Conservation (phyloP, 2,888 invertebrate genomes). For the Ennomos fuscantarius region DNA sequence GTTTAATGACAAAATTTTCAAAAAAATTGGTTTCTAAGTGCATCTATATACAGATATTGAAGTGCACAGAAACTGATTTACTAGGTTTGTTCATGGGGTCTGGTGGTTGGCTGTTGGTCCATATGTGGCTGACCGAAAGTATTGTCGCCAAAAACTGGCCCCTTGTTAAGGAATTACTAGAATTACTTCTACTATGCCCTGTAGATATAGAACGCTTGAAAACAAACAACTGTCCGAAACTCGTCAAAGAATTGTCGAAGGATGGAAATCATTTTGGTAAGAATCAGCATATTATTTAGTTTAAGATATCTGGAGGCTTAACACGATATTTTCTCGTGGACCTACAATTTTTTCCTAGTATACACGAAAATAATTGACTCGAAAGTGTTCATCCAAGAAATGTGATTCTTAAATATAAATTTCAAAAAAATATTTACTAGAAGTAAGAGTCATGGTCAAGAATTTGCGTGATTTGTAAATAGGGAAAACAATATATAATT, state of each 20-base stretch:
- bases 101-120: conserved; percentile 96
- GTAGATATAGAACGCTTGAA: conserved; percentile 96
- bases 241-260: conserved; percentile 94
- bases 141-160: conserved; percentile 94
- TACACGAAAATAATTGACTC: too few species aligned
- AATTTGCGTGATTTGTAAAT: too few species aligned
- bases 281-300: conserved; percentile 47
- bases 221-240: conserved; percentile 95
- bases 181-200: conserved; percentile 93
- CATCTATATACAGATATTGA: conserved; percentile 96
- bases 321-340: too few species aligned
- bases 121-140: conserved; percentile 96
- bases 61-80: conserved; percentile 92
- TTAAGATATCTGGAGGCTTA: too few species aligned
- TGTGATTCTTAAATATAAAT: too few species aligned
- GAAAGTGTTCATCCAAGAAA: too few species aligned
- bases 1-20: conserved; percentile 97
- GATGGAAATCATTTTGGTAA: conserved; percentile 93
- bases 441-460: too few species aligned
- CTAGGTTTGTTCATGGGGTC: conserved; percentile 95
- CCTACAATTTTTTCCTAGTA: too few species aligned
- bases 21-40: conserved; percentile 98
- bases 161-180: conserved; percentile 93
- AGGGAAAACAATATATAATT: too few species aligned
- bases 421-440: too few species aligned